These are phyloP conservation scores for Dioctria rufipes DNA, from an alignment of 2,888 invertebrate genomes.

Conservation along the genomic window DNA sequence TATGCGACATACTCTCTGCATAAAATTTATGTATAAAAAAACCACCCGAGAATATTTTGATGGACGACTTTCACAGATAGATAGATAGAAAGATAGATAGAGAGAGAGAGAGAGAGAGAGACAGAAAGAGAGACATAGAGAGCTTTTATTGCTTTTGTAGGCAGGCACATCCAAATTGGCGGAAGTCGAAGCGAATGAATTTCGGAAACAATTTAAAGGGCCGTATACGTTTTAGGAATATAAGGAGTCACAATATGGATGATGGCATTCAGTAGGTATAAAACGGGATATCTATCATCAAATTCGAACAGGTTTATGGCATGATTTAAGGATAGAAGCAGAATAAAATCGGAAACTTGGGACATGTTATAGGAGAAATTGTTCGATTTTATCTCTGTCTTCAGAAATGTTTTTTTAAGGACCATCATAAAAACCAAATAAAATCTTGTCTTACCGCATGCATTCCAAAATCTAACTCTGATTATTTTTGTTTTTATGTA, in stretches of 20 bases:
- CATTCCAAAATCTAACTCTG: too few species aligned
- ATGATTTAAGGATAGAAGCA: not conserved
- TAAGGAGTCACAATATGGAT: slow-evolving; percentile 11
- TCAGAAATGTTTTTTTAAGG: not conserved
- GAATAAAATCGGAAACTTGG: slow-evolving; percentile 8
- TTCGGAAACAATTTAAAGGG: slow-evolving; percentile 48
- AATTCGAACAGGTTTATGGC: not conserved
- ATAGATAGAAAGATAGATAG: not conserved
- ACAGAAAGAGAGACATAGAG: not conserved
- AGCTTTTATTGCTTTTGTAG: not conserved
- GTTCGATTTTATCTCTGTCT: not conserved
- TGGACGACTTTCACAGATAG: not conserved
- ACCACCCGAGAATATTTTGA: slow-evolving; percentile 8
- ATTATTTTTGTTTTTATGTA: too few species aligned
- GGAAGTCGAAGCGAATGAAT: slow-evolving; percentile 36
- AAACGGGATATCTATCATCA: slow-evolving; percentile 15
- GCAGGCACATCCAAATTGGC: slow-evolving; percentile 3
- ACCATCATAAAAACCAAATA: not conserved
- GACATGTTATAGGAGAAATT: slow-evolving; percentile 5
- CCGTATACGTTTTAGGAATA: slow-evolving; percentile 23
- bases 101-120: too few species aligned
- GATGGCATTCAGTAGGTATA: slow-evolving; percentile 17
- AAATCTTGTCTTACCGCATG: too few species aligned
- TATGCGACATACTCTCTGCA: not conserved
- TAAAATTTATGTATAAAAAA: not conserved